Base-by-base conservation (phyloP, 1,140 invertebrate genomes). In the Contarinia nasturtii region DNA sequence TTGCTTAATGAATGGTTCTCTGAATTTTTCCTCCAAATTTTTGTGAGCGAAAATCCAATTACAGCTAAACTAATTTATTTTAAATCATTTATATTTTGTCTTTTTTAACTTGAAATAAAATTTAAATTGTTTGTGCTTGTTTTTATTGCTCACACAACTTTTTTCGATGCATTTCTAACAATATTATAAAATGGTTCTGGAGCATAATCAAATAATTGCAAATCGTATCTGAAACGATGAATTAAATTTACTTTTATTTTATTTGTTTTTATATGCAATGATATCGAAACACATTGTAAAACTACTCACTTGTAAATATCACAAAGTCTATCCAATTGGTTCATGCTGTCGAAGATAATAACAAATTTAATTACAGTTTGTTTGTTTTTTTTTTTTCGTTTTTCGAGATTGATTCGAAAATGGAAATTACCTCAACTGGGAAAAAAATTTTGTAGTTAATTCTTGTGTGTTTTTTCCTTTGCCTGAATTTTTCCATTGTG, bases 141-240 rank as follows among this genome's bases (percentile, higher is more conserved):
- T 10, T 27, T 10, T 5, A 10, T 27, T 10, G 27, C 10, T 27
- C 27, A 27, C 27, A 27, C 27, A 3, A 27, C 10, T 27, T 27
- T 27, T 55, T 54, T 54, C 59, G 53, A 49, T 56, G 56, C 54
- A 57, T 53, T 58, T 55, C 56, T 59, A 59, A 59, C 57, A 59
- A 59, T 55, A 57, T 56, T 59, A 57, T 51, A 66, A 56, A 83
- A 86, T 49, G 76, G 77, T 38, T 77, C 69, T 45, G 83, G 68
- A 46, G 79, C 79, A 55, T 88, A 90, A 57, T 80, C 80, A 65
- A 88, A 89, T 33, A 88, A 66, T 59, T 82, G 74, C 64, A 89
- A 89, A 64, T 90, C 86, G 55, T 84, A 77, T 60, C 81, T 86
- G 64, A 34, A 73, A 71, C n/a, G n/a, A n/a, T n/a, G n/a, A n/a